Evolutionary conservation across 2,113 vertebrate genomes (phyloP).

Genomic region (Galemys pyrenaicus): DNA sequence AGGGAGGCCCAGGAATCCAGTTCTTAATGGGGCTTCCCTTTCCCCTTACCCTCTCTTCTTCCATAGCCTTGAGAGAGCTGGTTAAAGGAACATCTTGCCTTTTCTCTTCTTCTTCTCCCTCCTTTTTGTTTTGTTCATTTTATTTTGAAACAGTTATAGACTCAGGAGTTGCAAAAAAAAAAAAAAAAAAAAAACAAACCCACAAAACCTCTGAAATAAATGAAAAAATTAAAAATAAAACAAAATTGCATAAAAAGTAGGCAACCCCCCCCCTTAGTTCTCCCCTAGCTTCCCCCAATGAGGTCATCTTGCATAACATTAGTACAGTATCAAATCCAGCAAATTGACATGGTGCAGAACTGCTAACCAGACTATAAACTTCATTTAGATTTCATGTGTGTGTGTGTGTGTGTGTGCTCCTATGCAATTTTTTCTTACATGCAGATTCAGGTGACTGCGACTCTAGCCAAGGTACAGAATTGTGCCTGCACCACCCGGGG

Average conservation of each 20-base stretch:
- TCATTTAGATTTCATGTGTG: background rate
- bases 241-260: background rate
- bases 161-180: background rate
- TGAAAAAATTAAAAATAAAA: background rate
- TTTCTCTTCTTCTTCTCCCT: background rate
- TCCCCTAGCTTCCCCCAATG: background rate
- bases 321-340: background rate
- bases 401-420: background rate
- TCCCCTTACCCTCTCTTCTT: background rate
- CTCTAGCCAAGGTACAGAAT: background rate
- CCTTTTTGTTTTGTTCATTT: background rate
- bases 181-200: background rate
- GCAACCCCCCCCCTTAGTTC: background rate
- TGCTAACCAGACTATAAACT: background rate
- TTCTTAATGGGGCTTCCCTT: background rate
- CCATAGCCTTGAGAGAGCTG: background rate
- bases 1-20: too few species aligned
- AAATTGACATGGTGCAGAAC: background rate
- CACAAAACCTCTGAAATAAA: too few species aligned
- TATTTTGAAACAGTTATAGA: slow-evolving; percentile 35
- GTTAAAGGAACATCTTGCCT: background rate
- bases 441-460: background rate
- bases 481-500: background rate
- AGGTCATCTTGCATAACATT: background rate
- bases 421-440: background rate